Conservation (phyloP, 2,888 invertebrate species). For the Hemaris fuciformis region DNA sequence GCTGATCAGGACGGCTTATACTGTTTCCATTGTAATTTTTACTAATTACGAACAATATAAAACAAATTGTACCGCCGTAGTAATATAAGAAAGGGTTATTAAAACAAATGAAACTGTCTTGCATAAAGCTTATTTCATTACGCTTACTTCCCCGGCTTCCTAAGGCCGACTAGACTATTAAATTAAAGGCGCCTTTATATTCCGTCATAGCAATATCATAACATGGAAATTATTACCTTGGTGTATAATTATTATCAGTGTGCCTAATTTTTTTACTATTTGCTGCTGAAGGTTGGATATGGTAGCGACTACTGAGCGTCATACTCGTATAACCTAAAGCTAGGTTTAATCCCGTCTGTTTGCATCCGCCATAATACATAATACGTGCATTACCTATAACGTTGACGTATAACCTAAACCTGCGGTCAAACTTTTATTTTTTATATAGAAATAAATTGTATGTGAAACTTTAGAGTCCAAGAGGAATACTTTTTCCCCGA, state of each 20-base stretch:
- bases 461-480: too few species aligned
- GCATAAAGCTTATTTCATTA: slow-evolving; percentile 28
- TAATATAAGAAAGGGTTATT: slow-evolving; percentile 26
- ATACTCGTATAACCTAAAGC: too few species aligned
- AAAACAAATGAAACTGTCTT: slow-evolving; percentile 39
- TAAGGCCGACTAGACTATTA: background rate
- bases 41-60: too few species aligned
- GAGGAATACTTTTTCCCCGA: too few species aligned
- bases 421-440: too few species aligned
- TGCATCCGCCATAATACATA: too few species aligned
- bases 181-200: background rate
- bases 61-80: background rate
- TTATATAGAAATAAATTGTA: too few species aligned
- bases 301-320: too few species aligned
- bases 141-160: slow-evolving; percentile 16
- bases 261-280: background rate
- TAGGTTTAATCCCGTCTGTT: too few species aligned
- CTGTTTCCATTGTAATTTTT: background rate
- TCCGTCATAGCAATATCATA: background rate
- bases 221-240: background rate
- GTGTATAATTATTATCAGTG: background rate
- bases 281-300: background rate
- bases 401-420: too few species aligned
- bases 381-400: too few species aligned
- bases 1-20: too few species aligned